A percentile compares a stretch with the other conserved stretches of the same genome.
Conservation (phyloP, 1,140 invertebrate species). For the Drosophila albomicans region DNA sequence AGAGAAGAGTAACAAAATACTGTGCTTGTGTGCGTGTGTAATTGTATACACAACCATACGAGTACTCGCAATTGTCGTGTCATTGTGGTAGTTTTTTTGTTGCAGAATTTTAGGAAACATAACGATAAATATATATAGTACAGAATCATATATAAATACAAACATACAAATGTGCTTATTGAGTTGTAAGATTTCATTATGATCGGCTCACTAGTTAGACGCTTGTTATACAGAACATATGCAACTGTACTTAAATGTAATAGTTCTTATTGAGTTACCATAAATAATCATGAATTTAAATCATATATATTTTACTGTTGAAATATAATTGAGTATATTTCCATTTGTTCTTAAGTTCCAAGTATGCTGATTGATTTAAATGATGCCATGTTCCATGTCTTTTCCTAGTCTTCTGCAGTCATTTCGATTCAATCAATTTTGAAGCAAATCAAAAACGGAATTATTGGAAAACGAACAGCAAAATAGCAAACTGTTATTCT, state of each 20-base stretch:
- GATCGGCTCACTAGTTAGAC: slow-evolving; percentile 5
- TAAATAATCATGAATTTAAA: too few species aligned
- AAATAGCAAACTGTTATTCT: slow-evolving; percentile 14
- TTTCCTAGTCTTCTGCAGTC: too few species aligned
- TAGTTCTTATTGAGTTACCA: too few species aligned
- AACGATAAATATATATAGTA: not conserved
- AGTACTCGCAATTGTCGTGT: slow-evolving; percentile 1
- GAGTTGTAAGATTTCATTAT: slow-evolving; percentile 6
- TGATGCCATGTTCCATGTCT: too few species aligned
- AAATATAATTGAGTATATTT: not conserved
- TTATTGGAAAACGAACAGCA: not conserved
- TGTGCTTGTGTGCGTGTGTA: not conserved
- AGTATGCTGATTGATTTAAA: not conserved
- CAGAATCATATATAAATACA: not conserved
- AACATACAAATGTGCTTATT: not conserved
- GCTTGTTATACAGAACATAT: not conserved
- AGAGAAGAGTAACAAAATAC: slow-evolving; percentile 31
- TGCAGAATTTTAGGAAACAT: slow-evolving; percentile 18
- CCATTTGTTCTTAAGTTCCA: not conserved
- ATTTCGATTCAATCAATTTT: not conserved
- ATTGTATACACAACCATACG: slow-evolving; percentile 10
- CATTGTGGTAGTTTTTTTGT: slow-evolving; percentile 20
- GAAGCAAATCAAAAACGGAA: not conserved
- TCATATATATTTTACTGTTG: too few species aligned
- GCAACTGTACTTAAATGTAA: slow-evolving; percentile 1